phyloP scores from a whole-genome alignment of 2,888 invertebrate species.

The Amphipyra tragopoginis region DNA sequence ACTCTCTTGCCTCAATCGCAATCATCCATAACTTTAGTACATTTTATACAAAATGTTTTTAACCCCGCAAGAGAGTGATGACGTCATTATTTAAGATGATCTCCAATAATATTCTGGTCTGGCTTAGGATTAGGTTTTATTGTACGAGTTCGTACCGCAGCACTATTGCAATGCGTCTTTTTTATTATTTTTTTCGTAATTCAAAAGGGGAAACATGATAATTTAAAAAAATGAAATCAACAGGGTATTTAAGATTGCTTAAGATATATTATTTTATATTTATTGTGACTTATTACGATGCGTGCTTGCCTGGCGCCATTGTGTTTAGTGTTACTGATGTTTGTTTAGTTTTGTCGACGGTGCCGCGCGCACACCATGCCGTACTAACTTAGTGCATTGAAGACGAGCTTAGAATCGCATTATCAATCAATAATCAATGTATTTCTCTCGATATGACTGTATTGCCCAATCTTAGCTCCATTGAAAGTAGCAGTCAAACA shows the following conservation, averaged over 20 bases:
- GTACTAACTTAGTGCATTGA: background rate
- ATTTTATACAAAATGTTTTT: constrained; percentile 14
- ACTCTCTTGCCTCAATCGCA: constrained; percentile 9
- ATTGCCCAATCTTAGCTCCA: too few species aligned
- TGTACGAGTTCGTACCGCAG: constrained; percentile 59
- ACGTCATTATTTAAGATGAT: constrained; percentile 56
- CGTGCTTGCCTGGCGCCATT: constrained; percentile 67
- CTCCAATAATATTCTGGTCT: constrained; percentile 60
- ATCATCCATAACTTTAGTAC: constrained; percentile 16
- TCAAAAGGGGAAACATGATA: constrained; percentile 73
- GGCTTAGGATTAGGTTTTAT: constrained; percentile 54
- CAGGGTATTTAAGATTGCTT: constrained; percentile 90
- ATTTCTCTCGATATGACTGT: too few species aligned
- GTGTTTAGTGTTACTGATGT: constrained; percentile 74
- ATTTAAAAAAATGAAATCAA: constrained; percentile 85
- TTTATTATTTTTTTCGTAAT: constrained; percentile 69
- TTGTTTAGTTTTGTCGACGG: constrained; percentile 61
- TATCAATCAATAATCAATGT: background rate
- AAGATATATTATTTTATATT: constrained; percentile 88
- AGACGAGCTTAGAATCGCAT: too few species aligned
- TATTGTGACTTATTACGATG: constrained; percentile 74
- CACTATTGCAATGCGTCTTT: constrained; percentile 53
- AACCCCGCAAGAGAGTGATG: constrained; percentile 15
- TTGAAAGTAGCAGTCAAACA: too few species aligned
- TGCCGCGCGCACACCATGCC: constrained; percentile 30